Evolutionary conservation across 1,140 invertebrate genomes (phyloP).

Genomic region (Camponotus pennsylvanicus): DNA sequence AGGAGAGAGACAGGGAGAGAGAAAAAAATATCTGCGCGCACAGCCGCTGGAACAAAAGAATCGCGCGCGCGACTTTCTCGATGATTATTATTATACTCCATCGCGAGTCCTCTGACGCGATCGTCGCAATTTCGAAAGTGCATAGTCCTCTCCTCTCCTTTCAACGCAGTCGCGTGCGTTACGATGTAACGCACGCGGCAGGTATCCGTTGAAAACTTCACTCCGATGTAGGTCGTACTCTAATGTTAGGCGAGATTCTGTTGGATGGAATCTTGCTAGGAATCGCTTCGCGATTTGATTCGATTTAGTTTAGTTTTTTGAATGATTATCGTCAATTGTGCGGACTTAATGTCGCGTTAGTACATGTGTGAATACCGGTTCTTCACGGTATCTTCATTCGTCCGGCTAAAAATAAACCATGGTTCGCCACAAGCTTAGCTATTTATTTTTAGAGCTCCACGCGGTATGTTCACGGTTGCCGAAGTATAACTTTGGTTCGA

Average conservation of each 20-base stretch:
- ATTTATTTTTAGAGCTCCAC: constrained; percentile 49
- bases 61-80: constrained; percentile 26
- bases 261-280: not conserved
- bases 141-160: not conserved
- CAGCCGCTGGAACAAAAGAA: constrained; percentile 37
- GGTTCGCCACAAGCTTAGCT: constrained; percentile 28
- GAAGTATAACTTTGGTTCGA: constrained; percentile 39
- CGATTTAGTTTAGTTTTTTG: not conserved
- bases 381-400: constrained; percentile 29
- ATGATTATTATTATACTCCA: constrained; percentile 12
- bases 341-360: not conserved
- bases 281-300: not conserved
- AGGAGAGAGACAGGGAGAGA: not conserved
- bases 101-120: not conserved
- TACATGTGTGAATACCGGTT: constrained; percentile 22
- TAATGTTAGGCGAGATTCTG: constrained; percentile 3
- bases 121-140: constrained; percentile 45
- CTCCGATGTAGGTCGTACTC: constrained; percentile 7
- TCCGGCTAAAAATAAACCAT: constrained; percentile 50
- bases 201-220: not conserved
- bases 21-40: constrained; percentile 1
- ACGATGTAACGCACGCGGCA: not conserved
- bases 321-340: not conserved
- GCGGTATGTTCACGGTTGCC: constrained; percentile 39
- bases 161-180: not conserved